phyloP scores from a whole-genome alignment of 2,797 vertebrate genomes.

The Decapterus maruadsi region DNA sequence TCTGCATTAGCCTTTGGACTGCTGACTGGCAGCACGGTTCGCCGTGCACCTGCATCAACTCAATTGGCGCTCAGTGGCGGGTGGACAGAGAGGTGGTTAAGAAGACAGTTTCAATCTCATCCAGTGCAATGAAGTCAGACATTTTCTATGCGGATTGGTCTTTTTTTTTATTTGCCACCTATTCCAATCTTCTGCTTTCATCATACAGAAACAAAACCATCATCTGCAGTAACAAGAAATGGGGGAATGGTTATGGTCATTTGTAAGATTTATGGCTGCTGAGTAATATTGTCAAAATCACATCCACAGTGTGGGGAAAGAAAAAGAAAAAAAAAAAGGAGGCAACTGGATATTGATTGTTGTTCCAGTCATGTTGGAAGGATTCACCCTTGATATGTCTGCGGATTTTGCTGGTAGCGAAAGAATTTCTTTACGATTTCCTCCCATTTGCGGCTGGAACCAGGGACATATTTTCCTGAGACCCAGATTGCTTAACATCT shows the following conservation, averaged over 20 bases:
- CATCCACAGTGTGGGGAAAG: conserved; percentile 26
- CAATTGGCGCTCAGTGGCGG: conserved; percentile 56
- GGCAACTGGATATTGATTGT: conserved; percentile 53
- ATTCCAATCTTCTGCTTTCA: conserved; percentile 61
- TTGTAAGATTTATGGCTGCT: conserved; percentile 32
- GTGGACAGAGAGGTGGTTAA: conserved; percentile 58
- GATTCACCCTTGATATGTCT: conserved; percentile 73
- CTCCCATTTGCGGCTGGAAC: conserved; percentile 67
- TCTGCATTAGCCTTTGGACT: conserved; percentile 70
- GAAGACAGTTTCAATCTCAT: conserved; percentile 63
- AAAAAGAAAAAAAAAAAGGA: conserved; percentile 46
- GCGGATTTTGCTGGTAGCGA: conserved; percentile 60
- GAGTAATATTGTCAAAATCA: conserved; percentile 58
- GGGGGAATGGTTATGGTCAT: conserved; percentile 27
- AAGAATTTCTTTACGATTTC: conserved; percentile 61
- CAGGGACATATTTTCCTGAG: conserved; percentile 70
- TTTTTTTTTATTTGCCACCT: conserved; percentile 64
- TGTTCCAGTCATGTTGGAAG: conserved; percentile 60
- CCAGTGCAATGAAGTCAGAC: conserved; percentile 53
- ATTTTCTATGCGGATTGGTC: conserved; percentile 53
- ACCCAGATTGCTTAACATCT: conserved; percentile 78
- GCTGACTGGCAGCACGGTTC: conserved; percentile 67
- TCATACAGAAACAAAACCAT: conserved; percentile 55
- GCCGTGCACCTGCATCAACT: conserved; percentile 56
- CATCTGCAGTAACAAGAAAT: conserved; percentile 43